These are phyloP conservation scores for Drosophila crucigera DNA, from an alignment of 2,888 invertebrate species.

Conservation along the genomic window DNA sequence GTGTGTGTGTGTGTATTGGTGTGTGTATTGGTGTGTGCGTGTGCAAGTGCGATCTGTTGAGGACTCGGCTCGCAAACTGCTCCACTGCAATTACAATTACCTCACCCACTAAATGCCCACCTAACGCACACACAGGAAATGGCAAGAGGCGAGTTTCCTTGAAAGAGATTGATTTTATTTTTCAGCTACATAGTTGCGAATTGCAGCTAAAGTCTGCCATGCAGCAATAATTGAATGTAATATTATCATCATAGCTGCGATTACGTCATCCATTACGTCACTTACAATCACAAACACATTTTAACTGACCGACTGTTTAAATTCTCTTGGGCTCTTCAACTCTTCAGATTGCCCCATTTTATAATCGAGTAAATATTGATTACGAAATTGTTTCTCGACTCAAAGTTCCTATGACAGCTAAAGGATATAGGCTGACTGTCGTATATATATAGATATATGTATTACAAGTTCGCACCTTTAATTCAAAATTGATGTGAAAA, in stretches of 20 bases:
- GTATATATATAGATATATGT: not conserved
- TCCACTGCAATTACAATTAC: constrained; percentile 59
- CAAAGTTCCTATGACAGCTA: not conserved
- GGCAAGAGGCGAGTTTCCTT: constrained; percentile 25
- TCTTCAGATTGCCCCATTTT: not conserved
- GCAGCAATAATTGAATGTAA: not conserved
- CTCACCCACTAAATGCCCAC: constrained; percentile 66
- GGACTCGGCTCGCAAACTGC: constrained; percentile 36
- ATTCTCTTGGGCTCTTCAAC: not conserved
- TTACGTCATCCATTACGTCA: not conserved
- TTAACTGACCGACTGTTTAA: not conserved
- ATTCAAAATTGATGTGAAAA: not conserved
- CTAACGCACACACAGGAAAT: constrained; percentile 60
- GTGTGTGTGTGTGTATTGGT: constrained; percentile 21
- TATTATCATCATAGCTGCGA: not conserved
- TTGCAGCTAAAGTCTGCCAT: not conserved
- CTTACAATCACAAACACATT: not conserved
- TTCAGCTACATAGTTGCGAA: not conserved
- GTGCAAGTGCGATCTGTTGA: constrained; percentile 45
- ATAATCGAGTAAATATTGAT: not conserved
- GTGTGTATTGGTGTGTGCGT: constrained; percentile 28
- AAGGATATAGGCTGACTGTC: not conserved
- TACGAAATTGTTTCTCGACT: not conserved
- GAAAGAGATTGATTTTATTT: constrained; percentile 32
- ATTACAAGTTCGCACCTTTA: no score